Percentiles rank a stretch among this genome's conserved stretches.
phyloP scores from a whole-genome alignment of 23 tunicate genomes.

The Phallusia fumigata region DNA sequence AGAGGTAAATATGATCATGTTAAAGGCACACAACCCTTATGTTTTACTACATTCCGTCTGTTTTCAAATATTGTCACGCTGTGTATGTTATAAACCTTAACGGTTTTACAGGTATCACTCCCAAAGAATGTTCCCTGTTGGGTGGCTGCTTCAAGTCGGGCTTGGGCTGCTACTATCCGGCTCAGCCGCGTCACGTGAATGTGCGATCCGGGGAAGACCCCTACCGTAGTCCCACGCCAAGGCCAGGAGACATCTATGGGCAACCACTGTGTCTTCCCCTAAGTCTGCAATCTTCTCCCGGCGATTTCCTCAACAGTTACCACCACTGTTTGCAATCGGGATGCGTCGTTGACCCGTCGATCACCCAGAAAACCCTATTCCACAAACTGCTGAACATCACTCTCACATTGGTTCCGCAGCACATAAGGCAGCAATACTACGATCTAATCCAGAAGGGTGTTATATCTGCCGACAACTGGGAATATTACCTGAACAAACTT shows the following conservation, averaged over 20 bases:
- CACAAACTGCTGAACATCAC: slow-evolving; percentile 1
- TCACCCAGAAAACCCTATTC: neutral
- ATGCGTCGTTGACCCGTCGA: slow-evolving; percentile 27
- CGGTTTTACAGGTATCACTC: neutral
- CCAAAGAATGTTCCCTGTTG: slow-evolving; percentile 3
- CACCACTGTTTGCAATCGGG: slow-evolving; percentile 52
- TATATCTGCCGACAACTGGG: slow-evolving; percentile 4
- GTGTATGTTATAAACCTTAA: neutral
- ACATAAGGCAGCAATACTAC: neutral
- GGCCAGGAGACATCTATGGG: slow-evolving; percentile 25
- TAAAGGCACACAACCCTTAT: neutral
- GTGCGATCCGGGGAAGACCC: slow-evolving; percentile 16
- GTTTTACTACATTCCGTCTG: too few species aligned
- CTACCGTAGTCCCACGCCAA: neutral
- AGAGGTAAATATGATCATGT: slow-evolving; percentile 30
- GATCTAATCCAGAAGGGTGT: neutral
- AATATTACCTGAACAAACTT: neutral
- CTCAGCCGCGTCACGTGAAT: neutral
- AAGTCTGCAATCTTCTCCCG: slow-evolving; percentile 14
- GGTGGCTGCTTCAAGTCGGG: neutral
- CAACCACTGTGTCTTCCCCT: slow-evolving; percentile 31
- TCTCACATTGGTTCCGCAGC: slow-evolving; percentile 9
- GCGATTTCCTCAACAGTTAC: slow-evolving; percentile 29
- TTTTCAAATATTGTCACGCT: too few species aligned
- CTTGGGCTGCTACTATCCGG: slow-evolving; percentile 16